Evolutionary conservation across 2,797 vertebrate genomes (phyloP).

Genomic region (Sus cebifrons): DNA sequence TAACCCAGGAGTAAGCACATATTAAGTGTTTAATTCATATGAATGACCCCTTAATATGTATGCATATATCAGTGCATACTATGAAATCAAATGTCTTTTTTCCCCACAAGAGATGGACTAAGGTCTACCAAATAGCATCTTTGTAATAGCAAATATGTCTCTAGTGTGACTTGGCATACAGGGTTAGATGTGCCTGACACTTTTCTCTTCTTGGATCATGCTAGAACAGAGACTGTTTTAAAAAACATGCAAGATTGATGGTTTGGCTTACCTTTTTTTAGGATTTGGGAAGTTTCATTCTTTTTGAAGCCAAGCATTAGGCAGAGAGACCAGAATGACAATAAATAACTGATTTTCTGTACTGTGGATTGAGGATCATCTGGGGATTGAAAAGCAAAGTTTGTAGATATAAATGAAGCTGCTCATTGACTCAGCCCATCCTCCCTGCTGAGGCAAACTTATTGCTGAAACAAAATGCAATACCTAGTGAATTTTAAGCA

Average conservation of each 20-base stretch:
- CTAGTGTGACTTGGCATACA: not conserved
- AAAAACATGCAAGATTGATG: conserved; percentile 35
- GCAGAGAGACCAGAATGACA: conserved; percentile 68
- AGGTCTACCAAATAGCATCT: not conserved
- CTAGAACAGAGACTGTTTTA: conserved; percentile 31
- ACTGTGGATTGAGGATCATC: conserved; percentile 59
- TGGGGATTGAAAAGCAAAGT: conserved; percentile 72
- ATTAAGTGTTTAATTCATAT: not conserved
- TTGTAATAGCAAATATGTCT: conserved; percentile 50
- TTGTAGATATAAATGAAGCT: conserved; percentile 77
- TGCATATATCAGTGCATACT: conserved; percentile 15
- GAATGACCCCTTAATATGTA: not conserved
- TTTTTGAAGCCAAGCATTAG: conserved; percentile 67
- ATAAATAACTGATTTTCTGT: conserved; percentile 73
- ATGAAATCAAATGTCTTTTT: not conserved
- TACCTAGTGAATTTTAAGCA: conserved; percentile 79
- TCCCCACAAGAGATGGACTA: not conserved
- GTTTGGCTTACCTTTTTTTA: conserved; percentile 71
- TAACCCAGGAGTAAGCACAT: not conserved
- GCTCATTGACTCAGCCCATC: conserved; percentile 66
- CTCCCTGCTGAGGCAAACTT: conserved; percentile 35
- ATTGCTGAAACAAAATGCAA: conserved; percentile 72
- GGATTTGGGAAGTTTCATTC: conserved; percentile 52
- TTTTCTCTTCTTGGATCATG: not conserved
- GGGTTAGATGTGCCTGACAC: not conserved